phyloP scores from a whole-genome alignment of 2,888 invertebrate genomes.

The Scaptomyza tumidula region DNA sequence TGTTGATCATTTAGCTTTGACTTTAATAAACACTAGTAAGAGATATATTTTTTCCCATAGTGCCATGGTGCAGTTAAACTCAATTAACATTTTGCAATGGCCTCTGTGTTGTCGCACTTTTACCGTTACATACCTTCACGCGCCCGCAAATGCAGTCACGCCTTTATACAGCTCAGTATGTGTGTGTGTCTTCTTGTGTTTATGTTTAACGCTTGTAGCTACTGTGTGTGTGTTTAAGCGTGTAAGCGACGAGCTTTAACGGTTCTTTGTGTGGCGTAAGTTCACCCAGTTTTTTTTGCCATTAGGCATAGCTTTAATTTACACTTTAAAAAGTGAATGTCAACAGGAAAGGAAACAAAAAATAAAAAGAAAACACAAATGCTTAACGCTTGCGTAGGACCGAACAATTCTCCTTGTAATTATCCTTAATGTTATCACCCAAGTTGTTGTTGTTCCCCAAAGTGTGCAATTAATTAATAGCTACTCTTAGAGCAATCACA shows the following conservation, averaged over 20 bases:
- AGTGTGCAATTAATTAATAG: constrained; percentile 51
- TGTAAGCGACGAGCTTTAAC: constrained; percentile 37
- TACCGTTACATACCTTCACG: constrained; percentile 53
- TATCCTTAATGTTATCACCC: constrained; percentile 31
- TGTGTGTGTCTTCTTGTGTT: constrained; percentile 10
- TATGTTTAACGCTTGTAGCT: constrained; percentile 12
- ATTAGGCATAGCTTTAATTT: constrained; percentile 31
- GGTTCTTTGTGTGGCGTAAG: constrained; percentile 29
- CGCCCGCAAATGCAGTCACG: constrained; percentile 20
- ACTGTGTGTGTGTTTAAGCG: constrained; percentile 31
- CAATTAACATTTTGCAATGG: constrained; percentile 37
- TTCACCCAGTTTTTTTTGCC: constrained; percentile 13
- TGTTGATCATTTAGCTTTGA: neutral
- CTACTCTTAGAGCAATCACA: constrained; percentile 26
- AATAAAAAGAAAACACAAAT: neutral
- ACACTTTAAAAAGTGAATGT: constrained; percentile 29
- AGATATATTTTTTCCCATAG: neutral
- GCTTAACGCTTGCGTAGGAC: constrained; percentile 16
- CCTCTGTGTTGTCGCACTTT: constrained; percentile 22
- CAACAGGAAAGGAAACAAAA: constrained; percentile 3
- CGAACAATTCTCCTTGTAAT: constrained; percentile 24
- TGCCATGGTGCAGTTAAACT: constrained; percentile 27
- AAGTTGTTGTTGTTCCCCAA: constrained; percentile 16
- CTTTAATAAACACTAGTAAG: neutral
- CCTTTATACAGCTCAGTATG: constrained; percentile 5